Evolutionary conservation across 1,140 invertebrate species (phyloP).

Genomic region (Drosophila azteca): DNA sequence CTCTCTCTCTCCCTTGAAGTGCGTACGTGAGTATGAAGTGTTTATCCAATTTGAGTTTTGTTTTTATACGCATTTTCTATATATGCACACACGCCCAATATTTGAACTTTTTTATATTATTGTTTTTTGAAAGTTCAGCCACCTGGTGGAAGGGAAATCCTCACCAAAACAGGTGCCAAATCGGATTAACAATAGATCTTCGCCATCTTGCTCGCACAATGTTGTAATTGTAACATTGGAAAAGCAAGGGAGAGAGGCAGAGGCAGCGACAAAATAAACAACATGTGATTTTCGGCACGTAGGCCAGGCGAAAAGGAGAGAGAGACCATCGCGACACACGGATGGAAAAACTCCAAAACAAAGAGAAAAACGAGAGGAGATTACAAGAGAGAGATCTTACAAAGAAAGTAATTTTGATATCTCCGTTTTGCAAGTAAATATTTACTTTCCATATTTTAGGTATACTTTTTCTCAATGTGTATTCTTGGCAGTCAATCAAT

Average conservation of each 20-base stretch:
- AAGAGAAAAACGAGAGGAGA: slow-evolving; percentile 9
- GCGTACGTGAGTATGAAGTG: slow-evolving; percentile 31
- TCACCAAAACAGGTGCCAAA: slow-evolving; percentile 17
- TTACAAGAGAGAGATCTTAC: background rate
- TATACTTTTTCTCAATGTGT: too few relatives aligned
- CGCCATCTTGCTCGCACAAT: slow-evolving; percentile 32
- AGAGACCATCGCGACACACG: slow-evolving; percentile 33
- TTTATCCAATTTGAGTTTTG: slow-evolving; percentile 31
- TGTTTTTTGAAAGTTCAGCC: slow-evolving; percentile 39
- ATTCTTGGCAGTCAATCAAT: too few relatives aligned
- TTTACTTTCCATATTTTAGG: too few relatives aligned
- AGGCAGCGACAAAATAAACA: slow-evolving; percentile 59
- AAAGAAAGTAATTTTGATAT: slow-evolving; percentile 2
- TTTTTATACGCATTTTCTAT: slow-evolving; percentile 61
- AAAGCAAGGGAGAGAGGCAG: slow-evolving; percentile 14
- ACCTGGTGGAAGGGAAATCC: background rate
- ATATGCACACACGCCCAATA: too few relatives aligned
- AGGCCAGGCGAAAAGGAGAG: slow-evolving; percentile 55
- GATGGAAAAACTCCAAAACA: slow-evolving; percentile 39
- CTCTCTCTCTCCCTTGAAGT: slow-evolving; percentile 8
- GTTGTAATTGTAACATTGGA: slow-evolving; percentile 44
- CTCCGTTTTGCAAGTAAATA: slow-evolving; percentile 8
- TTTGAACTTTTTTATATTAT: background rate
- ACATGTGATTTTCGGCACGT: slow-evolving; percentile 80
- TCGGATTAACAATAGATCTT: slow-evolving; percentile 26